A percentile compares a stretch with the other conserved stretches of the same genome.
Conservation (phyloP, 2,797 vertebrate genomes). For the Urosaurus nigricauda region DNA sequence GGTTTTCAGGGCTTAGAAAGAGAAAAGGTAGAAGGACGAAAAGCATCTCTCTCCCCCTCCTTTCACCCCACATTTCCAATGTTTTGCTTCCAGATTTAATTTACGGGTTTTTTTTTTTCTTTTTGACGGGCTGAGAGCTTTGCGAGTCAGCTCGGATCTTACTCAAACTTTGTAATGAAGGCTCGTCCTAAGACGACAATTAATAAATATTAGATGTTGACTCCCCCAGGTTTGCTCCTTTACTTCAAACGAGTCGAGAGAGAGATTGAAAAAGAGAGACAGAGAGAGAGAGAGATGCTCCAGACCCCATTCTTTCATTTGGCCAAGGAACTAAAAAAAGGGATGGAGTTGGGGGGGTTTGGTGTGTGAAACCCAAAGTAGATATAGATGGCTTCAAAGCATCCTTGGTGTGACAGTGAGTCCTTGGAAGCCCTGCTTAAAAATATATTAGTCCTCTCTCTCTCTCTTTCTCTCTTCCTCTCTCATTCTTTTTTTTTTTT, state of each 20-base stretch:
- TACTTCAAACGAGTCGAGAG: conserved; percentile 51
- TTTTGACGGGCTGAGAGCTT: conserved; percentile 55
- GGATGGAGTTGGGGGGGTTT: background rate
- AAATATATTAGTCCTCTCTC: conserved; percentile 25
- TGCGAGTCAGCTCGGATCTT: conserved; percentile 63
- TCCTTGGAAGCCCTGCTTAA: conserved; percentile 35
- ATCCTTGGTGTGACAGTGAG: conserved; percentile 20
- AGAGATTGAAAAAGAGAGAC: too few relatives aligned
- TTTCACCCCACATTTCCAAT: background rate
- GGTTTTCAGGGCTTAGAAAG: background rate
- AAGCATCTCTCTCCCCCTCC: background rate
- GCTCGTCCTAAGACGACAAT: conserved; percentile 75
- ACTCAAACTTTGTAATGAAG: conserved; percentile 74
- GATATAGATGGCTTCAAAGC: conserved; percentile 28
- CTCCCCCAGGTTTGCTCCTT: conserved; percentile 69
- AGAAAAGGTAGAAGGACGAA: background rate
- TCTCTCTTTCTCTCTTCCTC: background rate
- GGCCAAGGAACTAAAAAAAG: too few relatives aligned
- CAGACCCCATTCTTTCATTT: conserved; percentile 46
- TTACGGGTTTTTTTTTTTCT: conserved; percentile 19
- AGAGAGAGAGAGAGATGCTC: background rate
- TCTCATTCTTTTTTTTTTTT: background rate
- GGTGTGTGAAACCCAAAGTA: background rate
- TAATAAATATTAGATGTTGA: conserved; percentile 78
- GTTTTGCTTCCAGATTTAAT: conserved; percentile 25